These are phyloP conservation scores for Grapholita molesta DNA, from an alignment of 1,140 invertebrate genomes.

Conservation along the genomic window DNA sequence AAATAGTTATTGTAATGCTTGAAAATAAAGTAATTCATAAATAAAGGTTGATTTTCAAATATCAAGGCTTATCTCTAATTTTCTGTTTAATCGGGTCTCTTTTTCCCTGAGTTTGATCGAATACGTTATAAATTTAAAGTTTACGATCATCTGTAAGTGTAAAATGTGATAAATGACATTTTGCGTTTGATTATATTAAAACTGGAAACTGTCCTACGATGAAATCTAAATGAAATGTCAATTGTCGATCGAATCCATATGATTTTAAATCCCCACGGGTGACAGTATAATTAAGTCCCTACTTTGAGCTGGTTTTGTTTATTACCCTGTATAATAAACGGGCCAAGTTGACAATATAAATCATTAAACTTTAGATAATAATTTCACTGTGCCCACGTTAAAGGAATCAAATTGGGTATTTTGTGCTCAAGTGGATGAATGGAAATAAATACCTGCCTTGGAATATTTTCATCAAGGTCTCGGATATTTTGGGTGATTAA, in stretches of 20 bases:
- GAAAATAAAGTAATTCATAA: too few species aligned
- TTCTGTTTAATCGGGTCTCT: too few species aligned
- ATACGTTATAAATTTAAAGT: too few species aligned
- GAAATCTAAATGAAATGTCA: conserved; percentile 35
- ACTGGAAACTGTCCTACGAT: conserved; percentile 5
- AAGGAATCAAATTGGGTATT: conserved; percentile 31
- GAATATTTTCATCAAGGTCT: not conserved
- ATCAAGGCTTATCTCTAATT: too few species aligned
- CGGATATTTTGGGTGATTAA: not conserved
- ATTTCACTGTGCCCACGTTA: conserved; percentile 43
- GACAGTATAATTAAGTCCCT: conserved; percentile 53
- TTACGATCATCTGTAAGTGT: too few species aligned
- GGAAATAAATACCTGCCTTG: not conserved
- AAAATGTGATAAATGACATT: too few species aligned
- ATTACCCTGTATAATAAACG: conserved; percentile 45
- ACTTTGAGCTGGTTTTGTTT: conserved; percentile 47
- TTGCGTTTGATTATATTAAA: too few species aligned
- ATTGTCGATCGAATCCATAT: conserved; percentile 44
- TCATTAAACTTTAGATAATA: conserved; percentile 53
- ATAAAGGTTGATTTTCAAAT: too few species aligned
- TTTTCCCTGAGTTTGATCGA: too few species aligned
- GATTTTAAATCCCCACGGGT: conserved; percentile 36
- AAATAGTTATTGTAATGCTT: too few species aligned
- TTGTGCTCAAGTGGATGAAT: not conserved
- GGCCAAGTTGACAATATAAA: conserved; percentile 49